Percentiles rank a stretch among this genome's conserved stretches.
phyloP scores from a whole-genome alignment of 2,797 vertebrate genomes.

The Cheirogaleus major region DNA sequence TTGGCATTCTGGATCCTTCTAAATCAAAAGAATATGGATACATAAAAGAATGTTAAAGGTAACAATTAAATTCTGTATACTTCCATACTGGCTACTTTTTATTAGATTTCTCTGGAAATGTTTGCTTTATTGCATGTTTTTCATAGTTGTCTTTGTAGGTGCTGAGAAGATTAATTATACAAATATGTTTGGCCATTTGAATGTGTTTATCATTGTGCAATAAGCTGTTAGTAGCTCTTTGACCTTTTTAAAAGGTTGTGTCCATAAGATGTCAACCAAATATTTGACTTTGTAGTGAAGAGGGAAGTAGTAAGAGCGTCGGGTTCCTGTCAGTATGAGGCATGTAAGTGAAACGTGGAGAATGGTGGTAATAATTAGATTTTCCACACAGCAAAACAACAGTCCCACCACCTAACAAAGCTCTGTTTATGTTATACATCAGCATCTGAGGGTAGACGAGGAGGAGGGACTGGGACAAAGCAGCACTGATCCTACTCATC shows the following conservation, averaged over 20 bases:
- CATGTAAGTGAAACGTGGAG: not conserved
- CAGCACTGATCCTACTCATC: not conserved
- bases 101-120: not conserved
- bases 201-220: not conserved
- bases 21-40: not conserved
- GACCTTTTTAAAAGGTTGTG: not conserved
- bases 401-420: constrained; percentile 32
- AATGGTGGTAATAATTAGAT: not conserved
- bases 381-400: not conserved
- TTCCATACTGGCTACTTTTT: not conserved
- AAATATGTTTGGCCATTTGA: not conserved
- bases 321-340: not conserved
- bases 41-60: not conserved
- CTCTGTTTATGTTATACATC: not conserved
- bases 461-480: not conserved
- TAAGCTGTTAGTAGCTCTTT: constrained; percentile 35
- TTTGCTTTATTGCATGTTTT: not conserved
- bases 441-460: not conserved
- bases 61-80: not conserved
- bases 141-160: not conserved
- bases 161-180: not conserved
- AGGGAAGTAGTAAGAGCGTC: not conserved
- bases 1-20: not conserved
- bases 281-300: not conserved
- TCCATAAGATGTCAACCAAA: not conserved